These are phyloP conservation scores for Gastrophryne carolinensis DNA, from an alignment of 2,797 vertebrate species.

Conservation along the genomic window DNA sequence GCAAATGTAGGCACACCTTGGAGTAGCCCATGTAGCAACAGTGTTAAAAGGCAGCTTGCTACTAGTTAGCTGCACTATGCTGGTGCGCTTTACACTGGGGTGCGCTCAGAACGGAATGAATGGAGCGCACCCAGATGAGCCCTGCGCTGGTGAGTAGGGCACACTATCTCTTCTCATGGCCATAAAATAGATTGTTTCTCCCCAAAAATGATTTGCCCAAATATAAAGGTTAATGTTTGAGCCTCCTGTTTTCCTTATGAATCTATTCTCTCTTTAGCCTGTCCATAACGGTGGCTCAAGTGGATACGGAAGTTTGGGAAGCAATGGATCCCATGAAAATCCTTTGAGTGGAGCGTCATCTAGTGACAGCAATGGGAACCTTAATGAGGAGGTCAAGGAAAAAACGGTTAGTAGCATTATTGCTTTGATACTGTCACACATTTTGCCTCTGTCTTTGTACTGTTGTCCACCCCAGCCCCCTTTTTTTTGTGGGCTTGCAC, in stretches of 20 bases:
- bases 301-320: constrained; percentile 86
- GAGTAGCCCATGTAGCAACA: no score
- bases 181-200: no score
- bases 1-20: no score
- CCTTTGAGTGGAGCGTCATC: constrained; percentile 83
- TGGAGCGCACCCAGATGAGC: no score
- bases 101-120: no score
- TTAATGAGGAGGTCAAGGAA: constrained; percentile 70
- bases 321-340: constrained; percentile 83
- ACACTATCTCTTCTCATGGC: no score
- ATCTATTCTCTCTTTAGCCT: constrained; percentile 75
- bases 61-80: no score
- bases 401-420: constrained; percentile 74
- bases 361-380: constrained; percentile 82
- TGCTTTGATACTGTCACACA: no score
- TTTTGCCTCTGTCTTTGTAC: neutral
- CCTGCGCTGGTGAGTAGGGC: no score
- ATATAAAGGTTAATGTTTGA: neutral
- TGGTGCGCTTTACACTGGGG: no score
- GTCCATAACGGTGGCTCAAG: constrained; percentile 88
- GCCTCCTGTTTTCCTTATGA: no score
- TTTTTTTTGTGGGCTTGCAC: neutral
- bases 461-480: neutral
- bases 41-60: no score
- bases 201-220: neutral